Base-by-base conservation (phyloP, 2,888 invertebrate species). In the Agriopis leucophaearia region DNA sequence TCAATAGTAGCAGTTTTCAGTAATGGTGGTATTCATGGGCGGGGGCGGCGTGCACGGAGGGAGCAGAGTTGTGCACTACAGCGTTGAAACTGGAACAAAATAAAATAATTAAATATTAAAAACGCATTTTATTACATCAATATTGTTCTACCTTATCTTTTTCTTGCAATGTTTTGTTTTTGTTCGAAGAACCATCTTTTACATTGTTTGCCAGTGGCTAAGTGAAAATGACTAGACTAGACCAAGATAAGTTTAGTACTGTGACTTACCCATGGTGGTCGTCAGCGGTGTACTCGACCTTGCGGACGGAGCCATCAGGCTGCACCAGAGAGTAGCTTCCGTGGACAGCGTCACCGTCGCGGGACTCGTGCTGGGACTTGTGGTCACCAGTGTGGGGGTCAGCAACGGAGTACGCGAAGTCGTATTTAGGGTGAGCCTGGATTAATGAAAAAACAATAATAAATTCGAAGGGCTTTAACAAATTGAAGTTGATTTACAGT, bases 321-420 rank as follows among this genome's bases (percentile, higher is more conserved):
- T 95, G 95, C 74, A 94, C 93, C 60, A 95, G 86, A 42, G 93
- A 94, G 87, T 96, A 95, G 84, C 94, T 94, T 47, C 95, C 96
- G 80, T 94, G 94, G 56, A 96, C 95, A 56, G 88, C 84, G 81
- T 94, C 94, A 18, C 94, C 94, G 74, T 94, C 94, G 78, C 92
- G 89, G 80, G 82, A 83, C 82, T 95, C 95, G 78, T 94, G 92
- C 85, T 94, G 94, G 57, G 88, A 87, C 84, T 95, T 95, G 85
- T 94, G 93, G 87, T 95, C 95, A 45, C 95, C 95, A 74, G 95
- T 95, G 80, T 95, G 94, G 16, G 91, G 91, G 85, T 95, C 95
- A 36, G 92, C 84, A 69, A 95, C 95, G 72, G 94, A 94, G 87
- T 95, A 94, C n/a, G 89, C 88, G 81, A 88, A 94, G 82, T 91